Evolutionary conservation across 2,888 invertebrate genomes (phyloP).

Genomic region (Drosophila diplacantha): DNA sequence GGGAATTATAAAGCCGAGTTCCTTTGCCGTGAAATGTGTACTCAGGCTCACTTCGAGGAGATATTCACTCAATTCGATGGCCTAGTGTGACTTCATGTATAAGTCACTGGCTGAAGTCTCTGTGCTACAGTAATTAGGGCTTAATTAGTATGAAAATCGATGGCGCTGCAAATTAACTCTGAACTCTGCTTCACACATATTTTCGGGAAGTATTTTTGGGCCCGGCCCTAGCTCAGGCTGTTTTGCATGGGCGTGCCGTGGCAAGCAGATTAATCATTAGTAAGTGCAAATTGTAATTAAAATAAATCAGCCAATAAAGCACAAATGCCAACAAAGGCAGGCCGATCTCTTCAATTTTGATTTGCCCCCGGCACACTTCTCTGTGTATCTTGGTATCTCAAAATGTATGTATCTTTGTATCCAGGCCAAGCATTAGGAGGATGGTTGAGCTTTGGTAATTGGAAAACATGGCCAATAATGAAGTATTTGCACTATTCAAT

Average conservation of each 20-base stretch:
- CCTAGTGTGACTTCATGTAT: conserved; percentile 41
- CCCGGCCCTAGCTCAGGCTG: conserved; percentile 4
- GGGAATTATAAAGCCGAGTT: conserved; percentile 14
- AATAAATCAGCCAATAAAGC: conserved; percentile 44
- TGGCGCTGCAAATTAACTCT: conserved; percentile 50
- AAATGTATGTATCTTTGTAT: conserved; percentile 8
- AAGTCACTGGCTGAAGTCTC: conserved; percentile 13
- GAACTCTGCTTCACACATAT: conserved; percentile 39
- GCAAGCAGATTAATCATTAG: conserved; percentile 48
- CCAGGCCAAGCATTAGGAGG: not conserved
- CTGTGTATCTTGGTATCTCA: conserved; percentile 5
- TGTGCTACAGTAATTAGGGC: conserved; percentile 53
- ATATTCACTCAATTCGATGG: conserved; percentile 44
- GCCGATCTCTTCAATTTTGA: conserved; percentile 21
- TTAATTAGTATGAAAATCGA: conserved; percentile 68
- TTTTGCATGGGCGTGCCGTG: conserved; percentile 29
- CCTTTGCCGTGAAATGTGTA: conserved; percentile 19
- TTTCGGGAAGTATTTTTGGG: conserved; percentile 17
- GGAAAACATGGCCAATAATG: conserved; percentile 7
- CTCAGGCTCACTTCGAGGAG: not conserved
- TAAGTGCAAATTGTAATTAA: conserved; percentile 47
- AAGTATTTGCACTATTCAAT: conserved; percentile 10
- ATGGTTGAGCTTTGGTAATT: not conserved
- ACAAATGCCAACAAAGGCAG: conserved; percentile 28
- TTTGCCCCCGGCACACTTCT: conserved; percentile 11